These are phyloP conservation scores for Simalia tracyae DNA, from an alignment of 2,797 vertebrate genomes.

Conservation along the genomic window DNA sequence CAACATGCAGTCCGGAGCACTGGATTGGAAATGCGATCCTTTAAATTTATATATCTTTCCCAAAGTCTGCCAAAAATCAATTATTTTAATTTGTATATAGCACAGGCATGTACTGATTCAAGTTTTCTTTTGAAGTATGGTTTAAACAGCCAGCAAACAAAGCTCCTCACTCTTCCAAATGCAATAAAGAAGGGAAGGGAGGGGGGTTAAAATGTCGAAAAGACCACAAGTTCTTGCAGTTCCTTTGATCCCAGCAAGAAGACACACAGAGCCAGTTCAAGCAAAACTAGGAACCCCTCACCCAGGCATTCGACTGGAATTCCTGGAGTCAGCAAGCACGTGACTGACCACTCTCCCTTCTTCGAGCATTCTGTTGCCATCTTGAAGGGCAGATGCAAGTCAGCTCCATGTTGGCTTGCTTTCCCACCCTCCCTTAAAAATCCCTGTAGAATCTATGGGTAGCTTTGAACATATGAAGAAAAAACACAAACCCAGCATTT, in stretches of 20 bases:
- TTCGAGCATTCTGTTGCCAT: not conserved
- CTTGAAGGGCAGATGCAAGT: not conserved
- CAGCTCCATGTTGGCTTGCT: not conserved
- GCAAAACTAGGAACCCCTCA: slow-evolving; percentile 23
- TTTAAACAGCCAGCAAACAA: slow-evolving; percentile 64
- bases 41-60: slow-evolving; percentile 66
- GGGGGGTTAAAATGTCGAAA: slow-evolving; percentile 44
- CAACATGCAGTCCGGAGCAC: slow-evolving; percentile 51
- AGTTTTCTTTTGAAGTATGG: slow-evolving; percentile 66
- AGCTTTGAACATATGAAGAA: not conserved
- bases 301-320: slow-evolving; percentile 28
- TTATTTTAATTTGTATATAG: slow-evolving; percentile 72
- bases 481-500: not conserved
- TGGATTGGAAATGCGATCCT: slow-evolving; percentile 61
- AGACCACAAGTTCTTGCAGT: slow-evolving; percentile 50
- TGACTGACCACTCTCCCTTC: not conserved
- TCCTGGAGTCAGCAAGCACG: slow-evolving; percentile 8
- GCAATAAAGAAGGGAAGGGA: slow-evolving; percentile 29
- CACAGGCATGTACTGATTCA: slow-evolving; percentile 58
- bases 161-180: slow-evolving; percentile 53
- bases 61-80: slow-evolving; percentile 67
- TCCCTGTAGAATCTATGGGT: not conserved
- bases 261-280: slow-evolving; percentile 36
- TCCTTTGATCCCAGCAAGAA: slow-evolving; percentile 41
- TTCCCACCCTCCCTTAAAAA: not conserved